Base-by-base conservation (phyloP, 1,140 invertebrate genomes). In the Battus philenor region DNA sequence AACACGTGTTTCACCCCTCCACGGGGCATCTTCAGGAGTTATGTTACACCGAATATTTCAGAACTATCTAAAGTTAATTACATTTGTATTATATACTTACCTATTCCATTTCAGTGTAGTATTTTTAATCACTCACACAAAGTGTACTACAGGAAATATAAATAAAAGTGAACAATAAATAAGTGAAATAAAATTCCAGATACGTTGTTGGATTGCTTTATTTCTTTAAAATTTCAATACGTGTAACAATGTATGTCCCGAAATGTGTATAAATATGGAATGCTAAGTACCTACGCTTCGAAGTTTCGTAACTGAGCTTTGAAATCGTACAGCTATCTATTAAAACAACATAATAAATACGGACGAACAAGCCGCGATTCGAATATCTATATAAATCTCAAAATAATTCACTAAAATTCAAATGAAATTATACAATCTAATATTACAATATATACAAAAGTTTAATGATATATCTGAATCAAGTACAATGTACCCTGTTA, bases 401-500 rank as follows among this genome's bases (percentile, higher is more conserved):
- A 47, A 50, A 45, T 52, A 50, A 61, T 55, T 38, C 59, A 55
- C 33, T 60, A 57, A 45, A 46, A 47, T 31, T 59, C 59, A 47
- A 53, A 66, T 57, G 30, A 52, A 57, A 46, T 54, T 49, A 45
- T 41, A 55, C 36, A 68, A 44, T 50, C 57, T 72, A 77, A 59
- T 58, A 49, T 70, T 18, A 67, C 59, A 68, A 59, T 75, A 75
- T 80, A 65, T 78, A 80, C 69, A 80, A 54, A 60, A 46, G 62
- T 50, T 57, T 66, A 67, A 64, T 50, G 39, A 47, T 53, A 63
- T 41, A 66, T 75, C 61, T 74, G 68, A 65, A 69, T 67, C 47
- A 74, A 70, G 77, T 74, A 80, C 68, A 57, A 2, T 31, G 54
- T 74, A 81, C 74, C 65, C 68, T 72, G 65, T 64, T 76, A 71